Evolutionary conservation across 2,113 vertebrate genomes (phyloP).

Genomic region (Irena cyanogastra): DNA sequence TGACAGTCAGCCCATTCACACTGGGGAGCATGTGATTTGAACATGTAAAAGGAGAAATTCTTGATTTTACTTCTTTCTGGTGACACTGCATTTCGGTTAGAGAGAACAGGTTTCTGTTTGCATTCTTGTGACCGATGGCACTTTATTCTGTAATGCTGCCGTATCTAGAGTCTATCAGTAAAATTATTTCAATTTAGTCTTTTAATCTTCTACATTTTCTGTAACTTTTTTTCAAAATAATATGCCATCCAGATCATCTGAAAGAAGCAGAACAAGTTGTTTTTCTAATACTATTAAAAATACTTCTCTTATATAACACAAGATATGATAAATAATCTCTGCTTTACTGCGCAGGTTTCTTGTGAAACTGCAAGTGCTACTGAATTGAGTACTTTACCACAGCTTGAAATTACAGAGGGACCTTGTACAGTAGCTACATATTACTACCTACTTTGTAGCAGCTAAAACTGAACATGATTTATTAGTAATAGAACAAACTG

Average conservation of each 20-base stretch:
- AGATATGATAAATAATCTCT: neutral
- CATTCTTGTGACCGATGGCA: neutral
- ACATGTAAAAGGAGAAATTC: neutral
- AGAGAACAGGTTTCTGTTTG: neutral
- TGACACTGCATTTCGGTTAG: neutral
- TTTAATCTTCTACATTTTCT: neutral
- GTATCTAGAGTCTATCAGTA: neutral
- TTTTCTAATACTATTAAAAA: neutral
- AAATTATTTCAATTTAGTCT: neutral
- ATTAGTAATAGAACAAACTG: neutral
- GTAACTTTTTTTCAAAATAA: neutral
- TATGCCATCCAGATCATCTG: neutral
- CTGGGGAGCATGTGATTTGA: neutral
- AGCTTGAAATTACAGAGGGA: neutral
- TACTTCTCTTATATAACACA: fast-evolving
- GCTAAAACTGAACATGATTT: neutral
- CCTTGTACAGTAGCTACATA: neutral
- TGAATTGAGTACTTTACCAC: neutral
- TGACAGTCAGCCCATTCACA: neutral
- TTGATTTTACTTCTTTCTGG: neutral
- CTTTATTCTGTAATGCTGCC: neutral
- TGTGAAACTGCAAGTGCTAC: neutral
- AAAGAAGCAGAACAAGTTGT: neutral
- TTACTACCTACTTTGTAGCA: neutral
- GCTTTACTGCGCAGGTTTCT: neutral